Evolutionary conservation across 2,888 invertebrate genomes (phyloP).

Genomic region (Plemyria rubiginata): DNA sequence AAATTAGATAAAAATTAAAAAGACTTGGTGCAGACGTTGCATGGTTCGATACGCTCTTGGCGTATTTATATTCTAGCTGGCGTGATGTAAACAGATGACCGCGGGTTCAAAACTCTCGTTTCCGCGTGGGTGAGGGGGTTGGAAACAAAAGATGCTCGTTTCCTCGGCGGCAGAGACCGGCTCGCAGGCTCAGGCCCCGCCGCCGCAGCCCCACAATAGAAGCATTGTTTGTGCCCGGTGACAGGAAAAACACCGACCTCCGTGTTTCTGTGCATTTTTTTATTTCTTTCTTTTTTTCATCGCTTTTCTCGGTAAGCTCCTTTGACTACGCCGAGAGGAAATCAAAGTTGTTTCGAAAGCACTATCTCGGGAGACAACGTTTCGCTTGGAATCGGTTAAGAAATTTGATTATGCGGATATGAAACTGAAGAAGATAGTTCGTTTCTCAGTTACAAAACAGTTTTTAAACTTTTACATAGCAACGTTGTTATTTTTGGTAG

Average conservation of each 20-base stretch:
- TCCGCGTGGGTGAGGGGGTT: slow-evolving; percentile 66
- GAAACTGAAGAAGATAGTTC: not conserved
- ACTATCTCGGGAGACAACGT: slow-evolving; percentile 53
- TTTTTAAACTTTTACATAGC: slow-evolving; percentile 1
- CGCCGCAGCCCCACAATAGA: slow-evolving; percentile 69
- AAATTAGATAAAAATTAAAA: not conserved
- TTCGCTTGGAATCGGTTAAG: slow-evolving; percentile 19
- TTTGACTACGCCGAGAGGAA: slow-evolving; percentile 73
- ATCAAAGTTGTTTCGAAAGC: slow-evolving; percentile 74
- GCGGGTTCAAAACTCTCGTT: slow-evolving; percentile 78
- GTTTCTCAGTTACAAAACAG: slow-evolving; percentile 9
- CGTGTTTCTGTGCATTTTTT: slow-evolving; percentile 84
- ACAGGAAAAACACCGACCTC: slow-evolving; percentile 85
- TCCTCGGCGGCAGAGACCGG: slow-evolving; percentile 68
- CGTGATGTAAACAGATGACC: slow-evolving; percentile 81
- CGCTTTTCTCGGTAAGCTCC: slow-evolving; percentile 71
- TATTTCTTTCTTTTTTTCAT: slow-evolving; percentile 72
- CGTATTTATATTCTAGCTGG: slow-evolving; percentile 52
- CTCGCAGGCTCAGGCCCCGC: slow-evolving; percentile 47
- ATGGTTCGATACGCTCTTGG: not conserved
- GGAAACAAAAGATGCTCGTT: slow-evolving; percentile 84
- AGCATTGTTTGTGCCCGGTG: slow-evolving; percentile 84
- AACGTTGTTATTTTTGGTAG: slow-evolving; percentile 3
- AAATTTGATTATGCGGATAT: slow-evolving; percentile 10
- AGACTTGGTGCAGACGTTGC: not conserved